Conservation (phyloP, 2,797 vertebrate genomes). For the Ptychobarbus kaznakovi region DNA sequence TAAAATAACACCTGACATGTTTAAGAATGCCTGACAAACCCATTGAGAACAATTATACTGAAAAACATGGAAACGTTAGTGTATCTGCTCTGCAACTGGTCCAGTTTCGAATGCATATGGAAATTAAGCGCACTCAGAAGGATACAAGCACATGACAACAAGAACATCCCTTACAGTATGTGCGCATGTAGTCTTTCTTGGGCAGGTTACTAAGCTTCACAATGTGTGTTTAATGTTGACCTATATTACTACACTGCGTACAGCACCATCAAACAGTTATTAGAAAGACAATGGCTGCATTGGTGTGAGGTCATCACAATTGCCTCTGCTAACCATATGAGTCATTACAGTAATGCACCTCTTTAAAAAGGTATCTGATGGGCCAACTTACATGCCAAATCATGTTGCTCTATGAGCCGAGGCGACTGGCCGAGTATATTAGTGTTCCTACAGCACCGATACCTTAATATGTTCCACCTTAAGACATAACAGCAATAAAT, state of each 20-base stretch:
- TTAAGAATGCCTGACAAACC: neutral
- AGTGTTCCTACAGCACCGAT: neutral
- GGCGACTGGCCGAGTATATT: neutral
- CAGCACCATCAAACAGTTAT: constrained; percentile 4
- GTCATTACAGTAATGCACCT: constrained; percentile 13
- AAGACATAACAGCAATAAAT: constrained; percentile 12
- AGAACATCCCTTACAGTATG: constrained; percentile 3
- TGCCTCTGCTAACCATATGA: constrained; percentile 3
- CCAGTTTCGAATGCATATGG: neutral
- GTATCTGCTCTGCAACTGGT: neutral
- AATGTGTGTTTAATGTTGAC: constrained; percentile 23
- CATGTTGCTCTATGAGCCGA: neutral
- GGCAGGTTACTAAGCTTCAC: constrained; percentile 17
- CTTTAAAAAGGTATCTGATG: neutral
- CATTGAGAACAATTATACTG: neutral
- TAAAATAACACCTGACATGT: neutral
- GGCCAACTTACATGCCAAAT: constrained; percentile 14
- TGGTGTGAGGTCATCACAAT: constrained; percentile 18
- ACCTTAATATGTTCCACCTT: constrained; percentile 11
- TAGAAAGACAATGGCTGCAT: neutral
- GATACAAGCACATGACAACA: neutral
- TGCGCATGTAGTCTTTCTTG: neutral
- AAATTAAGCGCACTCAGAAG: neutral
- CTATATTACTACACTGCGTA: constrained; percentile 11
- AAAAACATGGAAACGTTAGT: neutral